Conservation (phyloP, 2,113 vertebrate species). For the Peromyscus maniculatus region DNA sequence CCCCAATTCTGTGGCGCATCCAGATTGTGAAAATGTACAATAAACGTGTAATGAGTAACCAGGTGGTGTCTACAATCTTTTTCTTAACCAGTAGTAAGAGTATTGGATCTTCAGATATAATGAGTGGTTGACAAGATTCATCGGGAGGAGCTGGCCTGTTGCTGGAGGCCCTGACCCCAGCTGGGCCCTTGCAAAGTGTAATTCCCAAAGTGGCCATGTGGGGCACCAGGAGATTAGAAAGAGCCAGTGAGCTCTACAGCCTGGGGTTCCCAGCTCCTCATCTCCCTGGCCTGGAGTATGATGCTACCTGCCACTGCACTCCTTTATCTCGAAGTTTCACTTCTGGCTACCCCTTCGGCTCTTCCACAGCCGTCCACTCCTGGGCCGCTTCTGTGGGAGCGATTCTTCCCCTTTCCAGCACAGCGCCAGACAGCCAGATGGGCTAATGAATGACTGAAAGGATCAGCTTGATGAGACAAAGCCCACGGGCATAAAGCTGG, state of each 20-base stretch:
- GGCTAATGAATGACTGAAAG: constrained; percentile 31
- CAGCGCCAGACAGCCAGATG: neutral
- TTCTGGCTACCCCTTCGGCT: neutral
- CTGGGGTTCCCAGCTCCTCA: neutral
- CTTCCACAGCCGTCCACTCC: neutral
- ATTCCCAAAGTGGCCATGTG: constrained; percentile 45
- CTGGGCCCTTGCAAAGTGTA: constrained; percentile 55
- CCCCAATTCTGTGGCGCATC: constrained; percentile 84
- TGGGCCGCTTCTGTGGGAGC: neutral
- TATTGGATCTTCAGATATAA: constrained; percentile 13
- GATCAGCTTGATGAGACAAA: neutral
- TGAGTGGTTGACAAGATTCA: constrained; percentile 6
- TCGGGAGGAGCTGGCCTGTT: constrained; percentile 17
- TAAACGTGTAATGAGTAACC: constrained; percentile 85
- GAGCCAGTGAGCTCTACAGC: neutral
- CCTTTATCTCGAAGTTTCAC: neutral
- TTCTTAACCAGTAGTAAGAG: constrained; percentile 57
- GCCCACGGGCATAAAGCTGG: neutral
- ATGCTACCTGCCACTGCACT: neutral
- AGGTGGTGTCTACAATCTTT: constrained; percentile 46
- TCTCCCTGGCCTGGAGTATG: neutral
- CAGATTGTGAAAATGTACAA: constrained; percentile 88
- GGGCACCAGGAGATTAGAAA: neutral
- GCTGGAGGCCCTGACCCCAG: constrained; percentile 42
- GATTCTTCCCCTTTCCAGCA: neutral